Conservation (phyloP, 2,797 vertebrate species). For the Amblyopsis hoosieri region DNA sequence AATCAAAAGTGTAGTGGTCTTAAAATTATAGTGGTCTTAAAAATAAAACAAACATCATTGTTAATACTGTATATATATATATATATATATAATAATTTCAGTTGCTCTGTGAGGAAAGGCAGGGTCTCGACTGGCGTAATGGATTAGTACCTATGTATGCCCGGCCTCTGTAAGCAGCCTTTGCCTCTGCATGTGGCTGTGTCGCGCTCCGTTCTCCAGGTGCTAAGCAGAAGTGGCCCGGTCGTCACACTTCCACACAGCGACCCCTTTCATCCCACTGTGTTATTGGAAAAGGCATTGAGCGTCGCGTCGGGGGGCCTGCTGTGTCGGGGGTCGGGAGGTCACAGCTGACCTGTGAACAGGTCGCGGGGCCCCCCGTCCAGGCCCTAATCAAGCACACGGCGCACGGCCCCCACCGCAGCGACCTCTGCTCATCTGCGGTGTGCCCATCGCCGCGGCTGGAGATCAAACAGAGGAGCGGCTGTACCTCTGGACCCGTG, state of each 20-base stretch:
- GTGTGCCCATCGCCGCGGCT: slow-evolving; percentile 19
- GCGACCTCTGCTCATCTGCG: slow-evolving; percentile 44
- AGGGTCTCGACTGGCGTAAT: slow-evolving; percentile 35
- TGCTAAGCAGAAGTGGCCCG: too few relatives aligned
- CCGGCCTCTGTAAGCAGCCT: too few relatives aligned
- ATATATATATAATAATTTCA: neutral
- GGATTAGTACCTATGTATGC: slow-evolving; percentile 26
- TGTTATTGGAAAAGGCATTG: slow-evolving; percentile 69
- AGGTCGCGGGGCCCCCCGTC: slow-evolving; percentile 65
- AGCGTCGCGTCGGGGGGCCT: slow-evolving; percentile 59
- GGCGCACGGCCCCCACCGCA: slow-evolving; percentile 54
- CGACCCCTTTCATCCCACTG: slow-evolving; percentile 73
- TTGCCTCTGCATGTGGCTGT: too few relatives aligned
- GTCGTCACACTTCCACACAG: slow-evolving; percentile 29
- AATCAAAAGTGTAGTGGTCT: neutral
- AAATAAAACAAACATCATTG: too few relatives aligned
- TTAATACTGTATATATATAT: too few relatives aligned
- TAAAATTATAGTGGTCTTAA: neutral
- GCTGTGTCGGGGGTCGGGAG: slow-evolving; percentile 66
- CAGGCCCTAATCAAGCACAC: slow-evolving; percentile 77
- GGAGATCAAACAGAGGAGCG: slow-evolving; percentile 73
- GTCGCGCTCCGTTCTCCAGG: too few relatives aligned
- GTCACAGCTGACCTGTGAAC: slow-evolving; percentile 71
- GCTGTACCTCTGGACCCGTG: slow-evolving; percentile 61
- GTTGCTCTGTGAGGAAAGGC: slow-evolving; percentile 35